phyloP scores from a whole-genome alignment of 1,140 invertebrate genomes.

The Polypedilum pembai region DNA sequence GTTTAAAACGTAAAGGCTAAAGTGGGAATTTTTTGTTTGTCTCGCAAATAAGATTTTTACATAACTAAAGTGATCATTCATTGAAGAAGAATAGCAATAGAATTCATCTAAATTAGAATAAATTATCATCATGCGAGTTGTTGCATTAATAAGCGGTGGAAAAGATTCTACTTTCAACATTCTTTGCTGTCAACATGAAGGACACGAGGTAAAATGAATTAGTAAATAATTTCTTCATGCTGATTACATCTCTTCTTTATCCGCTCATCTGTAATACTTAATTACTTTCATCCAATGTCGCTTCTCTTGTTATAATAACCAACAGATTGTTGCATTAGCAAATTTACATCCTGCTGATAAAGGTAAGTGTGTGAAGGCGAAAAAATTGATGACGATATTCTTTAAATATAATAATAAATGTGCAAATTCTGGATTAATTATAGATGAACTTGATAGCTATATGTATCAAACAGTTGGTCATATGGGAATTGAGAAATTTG shows the following conservation, averaged over 20 bases:
- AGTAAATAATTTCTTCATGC: not conserved
- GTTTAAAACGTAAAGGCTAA: not conserved
- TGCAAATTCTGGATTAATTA: slow-evolving; percentile 33
- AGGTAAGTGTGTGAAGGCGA: slow-evolving; percentile 49
- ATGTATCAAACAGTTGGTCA: slow-evolving; percentile 99
- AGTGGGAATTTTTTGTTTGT: not conserved
- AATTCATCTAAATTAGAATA: not conserved
- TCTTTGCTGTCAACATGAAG: slow-evolving; percentile 93
- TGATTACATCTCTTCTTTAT: not conserved
- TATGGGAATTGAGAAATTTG: slow-evolving; percentile 84
- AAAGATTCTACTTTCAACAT: slow-evolving; percentile 99
- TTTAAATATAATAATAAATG: slow-evolving; percentile 13
- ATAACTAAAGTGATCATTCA: not conserved
- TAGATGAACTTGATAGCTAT: slow-evolving; percentile 95
- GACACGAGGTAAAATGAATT: slow-evolving; percentile 57
- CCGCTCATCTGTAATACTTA: not conserved
- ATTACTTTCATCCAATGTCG: not conserved
- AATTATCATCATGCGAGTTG: slow-evolving; percentile 67
- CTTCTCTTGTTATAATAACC: not conserved
- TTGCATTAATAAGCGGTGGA: slow-evolving; percentile 89
- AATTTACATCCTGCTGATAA: slow-evolving; percentile 85
- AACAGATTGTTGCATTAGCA: slow-evolving; percentile 80
- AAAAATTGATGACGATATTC: not conserved
- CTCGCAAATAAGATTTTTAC: not conserved
- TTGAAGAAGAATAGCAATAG: not conserved